Evolutionary conservation across 2,797 vertebrate species (phyloP), one percentile per base, ranked within the genome.

Genomic region (Cuculus canorus): DNA sequence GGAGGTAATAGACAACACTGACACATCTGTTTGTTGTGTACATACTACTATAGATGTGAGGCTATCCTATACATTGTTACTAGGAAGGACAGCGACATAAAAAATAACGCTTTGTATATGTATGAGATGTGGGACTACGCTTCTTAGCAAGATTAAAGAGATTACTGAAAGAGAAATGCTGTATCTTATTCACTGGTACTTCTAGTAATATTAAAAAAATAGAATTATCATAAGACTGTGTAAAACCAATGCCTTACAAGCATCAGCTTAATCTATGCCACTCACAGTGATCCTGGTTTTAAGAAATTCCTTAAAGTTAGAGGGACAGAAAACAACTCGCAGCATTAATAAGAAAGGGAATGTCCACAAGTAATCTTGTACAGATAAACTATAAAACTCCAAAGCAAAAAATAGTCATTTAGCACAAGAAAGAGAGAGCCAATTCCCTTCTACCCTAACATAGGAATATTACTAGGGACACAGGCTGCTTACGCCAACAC

Each of bases 121-220:
- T 30, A 5, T 28, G 32, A 70, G 33, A n/a, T 10, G 8, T 8
- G 3, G 6, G 17, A 30, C 6, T 9, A n/a, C 0, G 0, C 3
- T 66, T 52, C 54, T 47, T 10, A 9, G 7, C 21, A 64, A 63
- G 60, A 48, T 56, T 57, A 30, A 73, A 54, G 17, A n/a, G 25
- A 22, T n/a, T 52, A 48, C 4, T 8, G 11, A 56, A 43, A 33
- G 16, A 83, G 5, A 6, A 82, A 60, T 4, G 2, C 3, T 32
- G 3, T 21, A 9, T 23, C 12, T 63, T 48, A 68, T 12, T 64
- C 9, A 7, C 23, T 41, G 3, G 23, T 24, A 50, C 23, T 60
- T 45, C 39, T 5, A 41, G 14, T 6, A 66, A 18, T 5, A n/a
- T 8, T 7, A 56, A 5, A 70, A 56, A 69, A 56, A 10, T 0